Conservation (phyloP, 2,113 vertebrate genomes). For the Lanius ludovicianus region DNA sequence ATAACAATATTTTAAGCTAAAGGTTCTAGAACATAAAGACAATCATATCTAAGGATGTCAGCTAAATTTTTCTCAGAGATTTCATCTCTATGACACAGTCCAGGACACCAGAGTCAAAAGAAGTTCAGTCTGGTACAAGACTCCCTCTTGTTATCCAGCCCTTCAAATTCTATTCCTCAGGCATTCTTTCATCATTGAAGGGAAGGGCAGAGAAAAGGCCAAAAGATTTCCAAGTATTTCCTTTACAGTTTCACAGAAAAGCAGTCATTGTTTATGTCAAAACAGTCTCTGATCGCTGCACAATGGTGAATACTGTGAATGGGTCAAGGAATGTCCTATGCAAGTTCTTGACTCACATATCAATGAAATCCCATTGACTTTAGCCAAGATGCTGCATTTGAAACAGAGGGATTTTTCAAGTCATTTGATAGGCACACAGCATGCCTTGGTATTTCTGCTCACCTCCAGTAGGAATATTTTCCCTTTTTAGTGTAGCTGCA, state of each 20-base stretch:
- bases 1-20: not conserved
- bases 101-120: not conserved
- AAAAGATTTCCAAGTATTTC: not conserved
- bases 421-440: not conserved
- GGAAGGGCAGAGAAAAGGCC: not conserved
- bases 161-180: not conserved
- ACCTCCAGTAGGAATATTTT: not conserved
- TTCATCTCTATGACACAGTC: not conserved
- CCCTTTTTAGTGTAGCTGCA: not conserved
- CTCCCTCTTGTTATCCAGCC: not conserved
- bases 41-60: not conserved
- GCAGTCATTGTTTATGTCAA: not conserved
- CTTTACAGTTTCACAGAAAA: not conserved
- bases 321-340: not conserved
- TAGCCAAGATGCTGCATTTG: not conserved
- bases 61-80: not conserved
- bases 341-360: not conserved
- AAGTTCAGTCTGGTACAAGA: not conserved
- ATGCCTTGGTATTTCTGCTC: not conserved
- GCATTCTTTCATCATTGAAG: not conserved
- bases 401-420: not conserved
- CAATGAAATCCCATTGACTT: not conserved
- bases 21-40: not conserved
- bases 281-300: not conserved
- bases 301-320: accelerated